Conservation (phyloP, 1,140 invertebrate genomes). For the Thalassaphorura encarpata region DNA sequence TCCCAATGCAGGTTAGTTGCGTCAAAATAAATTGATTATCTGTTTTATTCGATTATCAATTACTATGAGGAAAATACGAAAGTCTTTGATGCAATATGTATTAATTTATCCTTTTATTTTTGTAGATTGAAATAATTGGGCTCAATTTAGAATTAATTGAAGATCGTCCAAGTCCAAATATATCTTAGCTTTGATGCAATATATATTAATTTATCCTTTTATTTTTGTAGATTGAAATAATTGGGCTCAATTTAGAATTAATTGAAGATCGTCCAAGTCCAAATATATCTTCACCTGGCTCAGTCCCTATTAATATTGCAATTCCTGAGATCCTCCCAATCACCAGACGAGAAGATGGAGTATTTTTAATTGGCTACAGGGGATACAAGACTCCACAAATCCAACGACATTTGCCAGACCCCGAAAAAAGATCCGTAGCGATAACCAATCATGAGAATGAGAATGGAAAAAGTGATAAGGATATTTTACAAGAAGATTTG, state of each 20-base stretch:
- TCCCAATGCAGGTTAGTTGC: constrained; percentile 60
- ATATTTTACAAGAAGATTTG: constrained; percentile 7
- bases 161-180: constrained; percentile 64
- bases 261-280: constrained; percentile 66
- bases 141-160: constrained; percentile 62
- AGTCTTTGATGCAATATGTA: background rate
- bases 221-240: constrained; percentile 45
- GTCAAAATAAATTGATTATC: background rate
- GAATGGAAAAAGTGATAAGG: background rate
- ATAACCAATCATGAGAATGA: background rate
- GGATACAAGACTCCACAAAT: background rate
- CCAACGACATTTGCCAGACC: too few species aligned
- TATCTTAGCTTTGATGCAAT: constrained; percentile 54
- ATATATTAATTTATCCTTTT: constrained; percentile 10
- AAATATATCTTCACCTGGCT: constrained; percentile 70
- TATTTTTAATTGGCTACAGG: constrained; percentile 51
- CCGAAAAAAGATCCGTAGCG: too few species aligned
- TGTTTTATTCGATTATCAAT: background rate
- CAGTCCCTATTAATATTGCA: constrained; percentile 63
- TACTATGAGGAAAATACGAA: background rate
- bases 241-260: constrained; percentile 60
- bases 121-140: constrained; percentile 44
- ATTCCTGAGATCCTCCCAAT: constrained; percentile 55
- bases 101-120: constrained; percentile 11
- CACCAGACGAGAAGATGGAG: constrained; percentile 53